These are phyloP conservation scores for Meles meles DNA, from an alignment of 2,113 vertebrate genomes.

Conservation along the genomic window DNA sequence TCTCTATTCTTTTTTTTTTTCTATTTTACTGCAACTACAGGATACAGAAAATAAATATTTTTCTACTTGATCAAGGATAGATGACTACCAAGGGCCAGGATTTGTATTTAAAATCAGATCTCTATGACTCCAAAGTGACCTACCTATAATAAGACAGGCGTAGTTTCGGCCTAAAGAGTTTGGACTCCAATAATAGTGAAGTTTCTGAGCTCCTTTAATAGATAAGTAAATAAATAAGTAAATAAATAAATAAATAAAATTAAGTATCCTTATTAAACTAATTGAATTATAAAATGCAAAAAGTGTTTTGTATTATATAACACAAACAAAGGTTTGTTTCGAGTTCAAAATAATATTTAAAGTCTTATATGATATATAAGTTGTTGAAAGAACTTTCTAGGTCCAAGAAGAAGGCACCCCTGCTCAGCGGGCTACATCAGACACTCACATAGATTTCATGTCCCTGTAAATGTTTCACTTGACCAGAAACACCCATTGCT, in stretches of 20 bases:
- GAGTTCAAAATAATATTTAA: conserved; percentile 12
- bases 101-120: background rate
- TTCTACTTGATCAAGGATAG: background rate
- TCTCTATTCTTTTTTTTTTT: background rate
- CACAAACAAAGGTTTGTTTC: conserved; percentile 7
- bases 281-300: background rate
- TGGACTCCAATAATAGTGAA: background rate
- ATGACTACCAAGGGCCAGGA: background rate
- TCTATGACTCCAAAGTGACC: background rate
- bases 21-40: background rate
- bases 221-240: background rate
- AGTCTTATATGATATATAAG: background rate
- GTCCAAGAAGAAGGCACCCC: background rate
- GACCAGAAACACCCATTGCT: background rate
- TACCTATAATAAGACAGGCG: background rate
- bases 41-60: background rate
- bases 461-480: background rate
- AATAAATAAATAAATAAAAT: background rate
- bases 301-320: background rate
- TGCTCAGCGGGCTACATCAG: background rate
- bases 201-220: background rate
- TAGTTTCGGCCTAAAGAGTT: background rate
- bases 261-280: background rate
- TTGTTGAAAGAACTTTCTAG: background rate
- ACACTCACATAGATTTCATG: background rate